A percentile compares a stretch with the other conserved stretches of the same genome.
Evolutionary conservation across 2,888 invertebrate species (phyloP).

Genomic region (Panorpa germanica): DNA sequence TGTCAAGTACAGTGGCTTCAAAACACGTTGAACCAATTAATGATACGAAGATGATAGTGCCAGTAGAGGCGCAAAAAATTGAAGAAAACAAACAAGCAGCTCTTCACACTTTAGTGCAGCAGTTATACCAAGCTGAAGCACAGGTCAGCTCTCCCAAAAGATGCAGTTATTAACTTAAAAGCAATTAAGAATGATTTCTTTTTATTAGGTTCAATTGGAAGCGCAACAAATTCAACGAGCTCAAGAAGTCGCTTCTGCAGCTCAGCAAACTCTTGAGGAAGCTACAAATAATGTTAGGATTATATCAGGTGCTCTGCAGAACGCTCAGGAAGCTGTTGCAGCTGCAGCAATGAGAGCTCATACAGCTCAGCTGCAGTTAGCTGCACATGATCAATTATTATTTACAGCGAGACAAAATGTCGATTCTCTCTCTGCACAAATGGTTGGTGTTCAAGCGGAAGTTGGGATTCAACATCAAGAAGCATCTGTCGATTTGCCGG

Average conservation of each 20-base stretch:
- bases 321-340: conserved; percentile 23
- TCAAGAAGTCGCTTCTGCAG: conserved; percentile 20
- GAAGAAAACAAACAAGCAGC: too few species aligned
- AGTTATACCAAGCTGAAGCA: too few species aligned
- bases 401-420: conserved; percentile 25
- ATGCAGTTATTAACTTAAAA: too few species aligned
- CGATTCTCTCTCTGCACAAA: conserved; percentile 23
- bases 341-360: conserved; percentile 22
- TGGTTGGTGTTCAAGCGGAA: conserved; percentile 22
- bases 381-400: conserved; percentile 23
- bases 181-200: too few species aligned
- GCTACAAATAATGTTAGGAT: conserved; percentile 22
- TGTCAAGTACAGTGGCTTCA: too few species aligned
- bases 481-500: conserved; percentile 18
- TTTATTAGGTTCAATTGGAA: conserved; percentile 24
- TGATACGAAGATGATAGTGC: too few species aligned
- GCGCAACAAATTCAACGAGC: conserved; percentile 22
- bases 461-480: conserved; percentile 20
- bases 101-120: too few species aligned
- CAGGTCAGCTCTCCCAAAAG: too few species aligned
- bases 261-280: conserved; percentile 21
- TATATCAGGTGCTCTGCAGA: conserved; percentile 20
- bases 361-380: conserved; percentile 23
- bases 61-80: too few species aligned
- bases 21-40: too few species aligned